These are phyloP conservation scores for Microplitis deprimator DNA, from an alignment of 2,888 invertebrate species.

Conservation along the genomic window DNA sequence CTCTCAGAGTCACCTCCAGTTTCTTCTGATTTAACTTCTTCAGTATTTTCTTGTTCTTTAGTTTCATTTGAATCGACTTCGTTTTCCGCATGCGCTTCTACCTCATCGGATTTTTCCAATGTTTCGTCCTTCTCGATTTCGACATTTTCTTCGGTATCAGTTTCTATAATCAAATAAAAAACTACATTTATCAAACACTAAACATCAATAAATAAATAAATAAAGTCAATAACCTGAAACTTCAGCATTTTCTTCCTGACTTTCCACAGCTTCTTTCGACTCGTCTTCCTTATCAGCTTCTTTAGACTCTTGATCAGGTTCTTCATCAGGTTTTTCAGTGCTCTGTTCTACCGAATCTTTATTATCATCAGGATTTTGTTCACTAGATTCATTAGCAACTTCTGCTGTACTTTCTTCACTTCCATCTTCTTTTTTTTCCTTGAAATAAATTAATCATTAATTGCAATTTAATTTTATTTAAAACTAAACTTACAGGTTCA, in stretches of 20 bases:
- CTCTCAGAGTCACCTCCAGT: conserved; percentile 44
- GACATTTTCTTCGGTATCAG: conserved; percentile 36
- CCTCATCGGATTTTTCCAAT: conserved; percentile 37
- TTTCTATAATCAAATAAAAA: not conserved
- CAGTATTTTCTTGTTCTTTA: conserved; percentile 19
- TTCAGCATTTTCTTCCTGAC: conserved; percentile 48
- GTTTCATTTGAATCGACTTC: conserved; percentile 2
- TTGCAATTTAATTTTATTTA: conserved; percentile 73
- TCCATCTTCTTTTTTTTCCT: conserved; percentile 68
- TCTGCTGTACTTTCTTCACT: conserved; percentile 60
- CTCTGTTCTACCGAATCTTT: conserved; percentile 66
- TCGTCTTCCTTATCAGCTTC: conserved; percentile 49
- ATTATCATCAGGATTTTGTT: conserved; percentile 56
- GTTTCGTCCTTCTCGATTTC: conserved; percentile 36
- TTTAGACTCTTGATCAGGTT: conserved; percentile 46
- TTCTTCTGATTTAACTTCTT: conserved; percentile 40
- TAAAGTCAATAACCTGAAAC: not conserved
- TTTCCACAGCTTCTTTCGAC: conserved; percentile 40
- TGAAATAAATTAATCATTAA: not conserved
- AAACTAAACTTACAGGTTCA: conserved; percentile 63
- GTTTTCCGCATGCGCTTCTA: not conserved
- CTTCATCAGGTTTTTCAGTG: conserved; percentile 48
- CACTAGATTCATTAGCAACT: conserved; percentile 40
- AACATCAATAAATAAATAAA: no score
- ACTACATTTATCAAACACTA: no score